A percentile compares a stretch with the other conserved stretches of the same genome.
Conservation (phyloP, 2,113 vertebrate species). For the Megaptera novaeangliae region DNA sequence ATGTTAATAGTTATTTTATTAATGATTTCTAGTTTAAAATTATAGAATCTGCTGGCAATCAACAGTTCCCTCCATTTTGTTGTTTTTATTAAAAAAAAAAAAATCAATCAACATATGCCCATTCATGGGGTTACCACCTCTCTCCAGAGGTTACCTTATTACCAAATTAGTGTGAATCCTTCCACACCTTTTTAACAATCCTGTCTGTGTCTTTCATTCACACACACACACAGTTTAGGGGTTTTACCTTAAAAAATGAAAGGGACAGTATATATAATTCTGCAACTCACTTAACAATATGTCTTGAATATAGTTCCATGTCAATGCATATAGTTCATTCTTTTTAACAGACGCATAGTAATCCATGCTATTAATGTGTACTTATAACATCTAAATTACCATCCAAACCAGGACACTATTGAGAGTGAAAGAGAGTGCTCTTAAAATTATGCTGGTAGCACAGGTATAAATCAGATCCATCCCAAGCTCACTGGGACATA, state of each 20-base stretch:
- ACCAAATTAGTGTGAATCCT: neutral
- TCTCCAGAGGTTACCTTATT: neutral
- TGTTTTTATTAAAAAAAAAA: neutral
- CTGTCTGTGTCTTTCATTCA: neutral
- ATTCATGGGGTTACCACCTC: neutral
- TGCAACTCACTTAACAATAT: neutral
- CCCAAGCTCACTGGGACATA: neutral
- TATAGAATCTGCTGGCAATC: neutral
- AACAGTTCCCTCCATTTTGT: neutral
- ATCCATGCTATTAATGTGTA: neutral
- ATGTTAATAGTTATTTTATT: neutral
- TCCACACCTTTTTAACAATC: neutral
- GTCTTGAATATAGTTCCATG: neutral
- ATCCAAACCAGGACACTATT: neutral
- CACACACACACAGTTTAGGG: neutral
- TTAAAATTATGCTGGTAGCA: neutral
- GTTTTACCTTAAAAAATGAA: neutral
- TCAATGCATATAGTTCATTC: neutral
- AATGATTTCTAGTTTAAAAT: constrained; percentile 2
- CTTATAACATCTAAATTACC: neutral
- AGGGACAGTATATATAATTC: neutral
- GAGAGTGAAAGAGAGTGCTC: neutral
- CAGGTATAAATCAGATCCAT: neutral
- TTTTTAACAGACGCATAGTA: neutral
- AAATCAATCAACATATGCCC: neutral